phyloP scores from a whole-genome alignment of 2,113 vertebrate genomes.

The Nesogale talazaci region DNA sequence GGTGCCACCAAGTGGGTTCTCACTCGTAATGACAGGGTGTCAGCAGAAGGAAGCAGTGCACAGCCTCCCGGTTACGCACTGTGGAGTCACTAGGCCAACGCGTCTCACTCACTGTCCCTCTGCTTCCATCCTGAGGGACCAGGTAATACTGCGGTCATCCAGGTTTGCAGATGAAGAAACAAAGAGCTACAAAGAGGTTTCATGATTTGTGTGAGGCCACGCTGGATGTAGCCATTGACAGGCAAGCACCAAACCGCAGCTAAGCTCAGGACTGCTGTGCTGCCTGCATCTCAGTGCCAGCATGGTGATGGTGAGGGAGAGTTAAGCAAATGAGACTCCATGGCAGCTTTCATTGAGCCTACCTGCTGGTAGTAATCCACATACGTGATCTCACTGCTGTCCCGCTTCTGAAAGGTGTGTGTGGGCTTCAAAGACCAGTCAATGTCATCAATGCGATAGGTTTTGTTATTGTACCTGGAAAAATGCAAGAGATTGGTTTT shows the following conservation, averaged over 20 bases:
- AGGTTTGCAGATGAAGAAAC: background rate
- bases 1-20: no score
- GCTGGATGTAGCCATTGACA: background rate
- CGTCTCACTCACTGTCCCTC: no score
- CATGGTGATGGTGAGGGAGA: background rate
- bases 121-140: no score
- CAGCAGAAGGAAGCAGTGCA: no score
- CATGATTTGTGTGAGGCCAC: background rate
- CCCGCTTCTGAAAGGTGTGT: conserved; percentile 78
- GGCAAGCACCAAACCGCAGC: background rate
- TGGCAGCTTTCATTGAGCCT: background rate
- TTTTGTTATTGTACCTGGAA: conserved; percentile 85
- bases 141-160: background rate
- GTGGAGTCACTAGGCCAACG: no score
- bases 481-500: conserved; percentile 12
- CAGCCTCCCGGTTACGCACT: no score
- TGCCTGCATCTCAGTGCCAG: background rate
- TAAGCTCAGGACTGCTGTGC: background rate
- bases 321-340: background rate
- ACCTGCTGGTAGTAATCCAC: conserved; percentile 86
- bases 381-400: conserved; percentile 80
- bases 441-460: conserved; percentile 84
- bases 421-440: conserved; percentile 83
- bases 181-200: background rate
- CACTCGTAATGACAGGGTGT: no score